A percentile compares a stretch with the other conserved stretches of the same genome.
Evolutionary conservation across 2,113 vertebrate species (phyloP).

Genomic region (Protomyctophum bolini): DNA sequence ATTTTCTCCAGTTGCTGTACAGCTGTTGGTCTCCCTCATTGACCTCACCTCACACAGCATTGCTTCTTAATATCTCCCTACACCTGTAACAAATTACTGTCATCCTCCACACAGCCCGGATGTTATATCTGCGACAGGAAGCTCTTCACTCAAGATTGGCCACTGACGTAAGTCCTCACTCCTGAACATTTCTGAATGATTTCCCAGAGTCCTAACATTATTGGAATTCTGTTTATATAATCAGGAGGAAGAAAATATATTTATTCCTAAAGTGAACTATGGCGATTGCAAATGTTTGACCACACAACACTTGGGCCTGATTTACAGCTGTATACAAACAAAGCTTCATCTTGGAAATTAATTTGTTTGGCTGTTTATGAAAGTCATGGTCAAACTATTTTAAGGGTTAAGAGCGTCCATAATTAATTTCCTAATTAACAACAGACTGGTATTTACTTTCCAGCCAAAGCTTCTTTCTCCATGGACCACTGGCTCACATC

Average conservation of each 20-base stretch:
- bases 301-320: neutral
- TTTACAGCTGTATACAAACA: conserved; percentile 17
- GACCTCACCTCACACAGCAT: conserved; percentile 48
- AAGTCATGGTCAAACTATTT: conserved; percentile 30
- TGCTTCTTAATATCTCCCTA: conserved; percentile 31
- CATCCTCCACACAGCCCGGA: conserved; percentile 34
- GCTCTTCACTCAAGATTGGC: conserved; percentile 24
- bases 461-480: conserved; percentile 15
- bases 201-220: neutral
- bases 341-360: conserved; percentile 25
- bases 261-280: neutral
- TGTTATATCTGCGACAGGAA: conserved; percentile 30
- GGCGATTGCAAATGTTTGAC: conserved; percentile 10
- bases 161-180: conserved; percentile 18
- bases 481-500: conserved; percentile 15
- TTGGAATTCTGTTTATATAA: no score
- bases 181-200: conserved; percentile 12
- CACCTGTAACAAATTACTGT: conserved; percentile 59
- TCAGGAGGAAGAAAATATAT: neutral
- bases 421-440: conserved; percentile 64
- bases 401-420: conserved; percentile 29
- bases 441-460: conserved; percentile 50
- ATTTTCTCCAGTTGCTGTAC: conserved; percentile 62
- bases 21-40: conserved; percentile 57
- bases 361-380: conserved; percentile 42